These are phyloP conservation scores for Sthenelais limicola DNA, from an alignment of 2,888 invertebrate genomes.

Conservation along the genomic window DNA sequence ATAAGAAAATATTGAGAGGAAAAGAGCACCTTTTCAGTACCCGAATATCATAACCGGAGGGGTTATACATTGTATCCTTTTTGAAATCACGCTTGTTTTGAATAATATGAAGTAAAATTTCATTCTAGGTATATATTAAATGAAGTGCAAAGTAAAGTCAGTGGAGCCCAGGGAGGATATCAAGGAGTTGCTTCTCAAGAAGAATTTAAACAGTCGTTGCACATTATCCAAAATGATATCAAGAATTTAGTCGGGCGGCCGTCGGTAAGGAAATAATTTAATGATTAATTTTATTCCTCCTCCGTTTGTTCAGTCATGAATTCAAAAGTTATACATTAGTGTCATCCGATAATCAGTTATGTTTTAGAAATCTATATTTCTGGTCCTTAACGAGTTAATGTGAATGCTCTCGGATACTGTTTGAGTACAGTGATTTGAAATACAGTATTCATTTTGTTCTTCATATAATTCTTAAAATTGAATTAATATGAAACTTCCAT, in stretches of 20 bases:
- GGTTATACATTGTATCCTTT: too few relatives aligned
- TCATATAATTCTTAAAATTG: too few relatives aligned
- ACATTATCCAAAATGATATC: slow-evolving; percentile 46
- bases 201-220: slow-evolving; percentile 37
- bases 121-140: slow-evolving; percentile 4
- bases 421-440: too few relatives aligned
- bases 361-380: not conserved
- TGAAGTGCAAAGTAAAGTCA: slow-evolving; percentile 41
- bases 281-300: not conserved
- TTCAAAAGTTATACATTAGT: too few relatives aligned
- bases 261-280: slow-evolving; percentile 18
- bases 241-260: slow-evolving; percentile 25
- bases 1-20: too few relatives aligned
- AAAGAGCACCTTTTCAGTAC: too few relatives aligned
- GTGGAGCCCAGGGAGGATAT: slow-evolving; percentile 35
- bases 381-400: not conserved
- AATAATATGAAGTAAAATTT: not conserved
- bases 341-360: too few relatives aligned
- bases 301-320: too few relatives aligned
- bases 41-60: too few relatives aligned
- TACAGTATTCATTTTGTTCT: too few relatives aligned
- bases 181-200: slow-evolving; percentile 9
- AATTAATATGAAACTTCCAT: too few relatives aligned
- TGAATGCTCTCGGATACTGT: too few relatives aligned
- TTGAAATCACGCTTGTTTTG: not conserved